Conservation (phyloP, 2,888 invertebrate species). For the Sipunculus nudus region DNA sequence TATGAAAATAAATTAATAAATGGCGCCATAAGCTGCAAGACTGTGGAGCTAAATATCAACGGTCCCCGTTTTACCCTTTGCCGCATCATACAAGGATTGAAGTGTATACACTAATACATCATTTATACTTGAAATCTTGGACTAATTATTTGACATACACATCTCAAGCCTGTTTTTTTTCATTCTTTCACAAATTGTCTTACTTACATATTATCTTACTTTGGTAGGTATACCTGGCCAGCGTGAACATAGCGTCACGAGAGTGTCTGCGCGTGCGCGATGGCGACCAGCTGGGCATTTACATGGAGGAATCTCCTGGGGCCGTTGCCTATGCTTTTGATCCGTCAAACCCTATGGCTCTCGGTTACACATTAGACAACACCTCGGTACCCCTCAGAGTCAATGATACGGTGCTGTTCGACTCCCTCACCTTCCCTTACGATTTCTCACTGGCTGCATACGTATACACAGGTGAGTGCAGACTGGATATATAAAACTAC, state of each 20-base stretch:
- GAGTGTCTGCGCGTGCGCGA: slow-evolving; percentile 7
- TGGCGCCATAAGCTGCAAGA: too few relatives aligned
- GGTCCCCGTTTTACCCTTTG: too few relatives aligned
- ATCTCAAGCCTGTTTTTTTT: too few relatives aligned
- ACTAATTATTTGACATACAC: too few relatives aligned
- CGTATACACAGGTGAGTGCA: slow-evolving; percentile 13
- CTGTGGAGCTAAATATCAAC: too few relatives aligned
- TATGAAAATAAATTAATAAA: too few relatives aligned
- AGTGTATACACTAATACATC: too few relatives aligned
- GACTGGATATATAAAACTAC: too few relatives aligned
- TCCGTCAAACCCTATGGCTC: slow-evolving; percentile 19
- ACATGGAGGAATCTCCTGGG: slow-evolving; percentile 19
- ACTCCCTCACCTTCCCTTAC: slow-evolving; percentile 21
- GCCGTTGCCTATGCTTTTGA: slow-evolving; percentile 24
- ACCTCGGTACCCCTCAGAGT: slow-evolving; percentile 1
- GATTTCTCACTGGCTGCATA: slow-evolving; percentile 20
- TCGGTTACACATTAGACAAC: slow-evolving; percentile 9
- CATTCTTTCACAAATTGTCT: too few relatives aligned
- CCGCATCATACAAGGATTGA: too few relatives aligned
- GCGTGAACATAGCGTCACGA: slow-evolving; percentile 1
- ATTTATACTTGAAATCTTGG: too few relatives aligned
- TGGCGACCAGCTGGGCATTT: slow-evolving; percentile 21
- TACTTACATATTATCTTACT: background rate
- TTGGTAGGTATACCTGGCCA: slow-evolving; percentile 13
- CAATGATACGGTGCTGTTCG: slow-evolving; percentile 9